Base-by-base conservation (phyloP, 1,140 invertebrate species). In the Brachionus rubens region DNA sequence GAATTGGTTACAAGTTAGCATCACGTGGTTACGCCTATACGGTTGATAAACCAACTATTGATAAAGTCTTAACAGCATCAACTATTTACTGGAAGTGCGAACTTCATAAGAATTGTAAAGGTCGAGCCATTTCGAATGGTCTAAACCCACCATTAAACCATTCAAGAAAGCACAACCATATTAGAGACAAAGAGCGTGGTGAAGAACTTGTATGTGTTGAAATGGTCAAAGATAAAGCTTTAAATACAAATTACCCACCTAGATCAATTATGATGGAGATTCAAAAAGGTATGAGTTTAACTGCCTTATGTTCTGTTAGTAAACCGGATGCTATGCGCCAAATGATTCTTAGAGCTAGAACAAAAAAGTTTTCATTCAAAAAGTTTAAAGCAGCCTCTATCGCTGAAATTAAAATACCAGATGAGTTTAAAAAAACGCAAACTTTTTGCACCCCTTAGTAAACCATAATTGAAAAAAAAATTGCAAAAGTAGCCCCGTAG, bases 341-440 rank as follows among this genome's bases (percentile, higher is more conserved):
- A 59, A 33, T 59, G 54, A 59, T 59, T 59, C 7, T 5, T 59
- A 30, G 54, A 59, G n/a, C 28, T 2, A 59, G 30, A 36, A 33
- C 28, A n/a, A 59, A 59, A 56, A 56, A 56, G 14, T 56, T 56
- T 33, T 56, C 52, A 30, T 30, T 56, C 28, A 56, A 56, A n/a
- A 56, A 56, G 3, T 56, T 56, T 56, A 56, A 7, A 12, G 52
- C 52, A 12, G 14, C 30, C 6, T 56, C 52, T 12, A 30, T 56
- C 6, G 24, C 24, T 30, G 48, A 52, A 3, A 24, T 52, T 52
- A 9, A 28, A 30, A 56, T 36, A 24, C 26, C 26, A 12, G n/a
- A 14, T 14, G 26, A 30, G 5, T 4, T 30, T n/a, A 14, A n/a
- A 10, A 1, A 24, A 10, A 56, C 26, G 12, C 14, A 16, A 7